Conservation (phyloP, 1,140 invertebrate genomes). For the Papilio xuthus region DNA sequence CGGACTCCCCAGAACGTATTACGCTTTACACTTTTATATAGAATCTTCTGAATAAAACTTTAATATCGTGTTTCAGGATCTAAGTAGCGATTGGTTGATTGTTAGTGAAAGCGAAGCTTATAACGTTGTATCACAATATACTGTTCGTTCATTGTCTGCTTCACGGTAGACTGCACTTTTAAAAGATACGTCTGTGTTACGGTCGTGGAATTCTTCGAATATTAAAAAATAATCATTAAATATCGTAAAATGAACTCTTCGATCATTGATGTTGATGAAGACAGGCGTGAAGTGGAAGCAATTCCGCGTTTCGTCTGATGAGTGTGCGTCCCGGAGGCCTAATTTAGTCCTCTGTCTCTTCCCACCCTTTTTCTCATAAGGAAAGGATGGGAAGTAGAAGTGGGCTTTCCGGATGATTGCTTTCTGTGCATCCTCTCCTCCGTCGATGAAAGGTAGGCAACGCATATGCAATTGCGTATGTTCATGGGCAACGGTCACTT, state of each 20-base stretch:
- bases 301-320: too few species aligned
- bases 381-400: too few species aligned
- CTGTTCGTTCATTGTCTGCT: constrained; percentile 2
- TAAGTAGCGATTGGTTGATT: constrained; percentile 51
- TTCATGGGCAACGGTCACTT: too few species aligned
- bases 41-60: constrained; percentile 46
- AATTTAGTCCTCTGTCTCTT: too few species aligned
- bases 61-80: constrained; percentile 54
- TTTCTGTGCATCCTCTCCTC: too few species aligned
- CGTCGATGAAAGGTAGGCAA: too few species aligned
- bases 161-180: constrained; percentile 22
- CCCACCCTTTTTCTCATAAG: too few species aligned
- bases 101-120: constrained; percentile 48
- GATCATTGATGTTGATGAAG: too few species aligned
- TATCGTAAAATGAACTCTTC: background rate
- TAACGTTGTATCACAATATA: background rate
- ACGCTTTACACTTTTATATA: constrained; percentile 47
- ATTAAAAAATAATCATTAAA: background rate
- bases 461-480: too few species aligned
- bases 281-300: too few species aligned
- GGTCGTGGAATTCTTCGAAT: background rate
- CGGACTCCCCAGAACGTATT: constrained; percentile 63
- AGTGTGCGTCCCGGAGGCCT: too few species aligned
- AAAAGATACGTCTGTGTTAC: background rate
- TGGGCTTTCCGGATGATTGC: too few species aligned